Conservation (phyloP, 2,888 invertebrate species). For the Drosophila mulleri region DNA sequence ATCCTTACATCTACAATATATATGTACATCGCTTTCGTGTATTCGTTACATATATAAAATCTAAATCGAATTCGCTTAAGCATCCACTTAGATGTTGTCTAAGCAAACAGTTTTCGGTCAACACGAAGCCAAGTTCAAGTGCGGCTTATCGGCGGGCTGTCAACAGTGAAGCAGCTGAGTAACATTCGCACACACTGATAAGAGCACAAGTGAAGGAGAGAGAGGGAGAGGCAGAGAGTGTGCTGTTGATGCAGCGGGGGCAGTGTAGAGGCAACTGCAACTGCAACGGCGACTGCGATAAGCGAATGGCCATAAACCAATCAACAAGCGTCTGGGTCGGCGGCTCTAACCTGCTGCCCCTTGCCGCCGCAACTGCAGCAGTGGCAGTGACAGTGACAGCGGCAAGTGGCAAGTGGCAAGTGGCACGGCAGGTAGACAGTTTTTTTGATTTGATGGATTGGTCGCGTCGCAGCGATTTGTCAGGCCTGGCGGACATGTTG, state of each 20-base stretch:
- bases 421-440: slow-evolving; percentile 37
- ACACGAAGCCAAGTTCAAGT: slow-evolving; percentile 23
- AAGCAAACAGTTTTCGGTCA: slow-evolving; percentile 14
- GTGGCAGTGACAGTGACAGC: background rate
- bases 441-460: slow-evolving; percentile 23
- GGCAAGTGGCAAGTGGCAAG: background rate
- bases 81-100: background rate
- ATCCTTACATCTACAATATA: too few relatives aligned
- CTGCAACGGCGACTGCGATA: slow-evolving; percentile 6
- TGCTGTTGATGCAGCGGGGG: background rate
- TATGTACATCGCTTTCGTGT: too few relatives aligned
- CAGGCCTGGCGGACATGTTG: slow-evolving; percentile 34
- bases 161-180: slow-evolving; percentile 20
- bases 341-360: background rate
- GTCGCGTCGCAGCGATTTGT: background rate
- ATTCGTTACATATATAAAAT: background rate
- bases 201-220: background rate
- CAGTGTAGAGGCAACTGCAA: background rate
- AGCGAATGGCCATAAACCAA: slow-evolving; percentile 22
- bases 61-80: background rate
- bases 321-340: slow-evolving; percentile 16
- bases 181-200: slow-evolving; percentile 34
- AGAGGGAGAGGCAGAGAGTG: background rate
- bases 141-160: slow-evolving; percentile 27
- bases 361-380: slow-evolving; percentile 5